A percentile compares a stretch with the other conserved stretches of the same genome.
These are phyloP conservation scores for Schmidtea mediterranea DNA, from an alignment of 1,140 invertebrate species.

Conservation along the genomic window DNA sequence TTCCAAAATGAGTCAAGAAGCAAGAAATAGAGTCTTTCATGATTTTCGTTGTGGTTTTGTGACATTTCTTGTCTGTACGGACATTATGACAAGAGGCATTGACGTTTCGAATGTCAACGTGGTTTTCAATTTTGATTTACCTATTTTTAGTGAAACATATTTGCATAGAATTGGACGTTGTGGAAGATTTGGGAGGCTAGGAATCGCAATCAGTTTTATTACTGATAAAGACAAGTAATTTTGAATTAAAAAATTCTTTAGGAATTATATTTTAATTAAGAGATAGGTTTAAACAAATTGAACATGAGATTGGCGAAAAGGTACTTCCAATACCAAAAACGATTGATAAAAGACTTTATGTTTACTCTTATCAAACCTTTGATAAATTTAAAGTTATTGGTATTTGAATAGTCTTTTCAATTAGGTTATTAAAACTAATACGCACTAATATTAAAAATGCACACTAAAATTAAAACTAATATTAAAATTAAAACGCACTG, in stretches of 20 bases:
- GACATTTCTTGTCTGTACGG: slow-evolving; percentile 70
- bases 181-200: slow-evolving; percentile 72
- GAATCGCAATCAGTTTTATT: slow-evolving; percentile 76
- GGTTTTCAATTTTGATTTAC: slow-evolving; percentile 99
- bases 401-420: no score
- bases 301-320: slow-evolving; percentile 88
- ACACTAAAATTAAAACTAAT: no score
- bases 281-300: slow-evolving; percentile 57
- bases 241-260: no score
- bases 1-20: slow-evolving; percentile 80
- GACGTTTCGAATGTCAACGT: slow-evolving; percentile 99
- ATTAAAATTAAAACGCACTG: no score
- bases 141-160: slow-evolving; percentile 91
- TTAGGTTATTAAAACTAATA: no score
- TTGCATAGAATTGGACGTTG: slow-evolving; percentile 81
- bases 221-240: slow-evolving; percentile 62
- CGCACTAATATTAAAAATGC: no score
- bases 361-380: no score
- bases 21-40: slow-evolving; percentile 85
- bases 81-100: slow-evolving; percentile 94
- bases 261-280: not conserved
- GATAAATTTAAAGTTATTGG: no score
- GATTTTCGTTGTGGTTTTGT: slow-evolving; percentile 88
- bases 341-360: slow-evolving; percentile 75
- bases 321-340: slow-evolving; percentile 96